Percentiles rank a stretch among this genome's conserved stretches.
phyloP scores from a whole-genome alignment of 2,888 invertebrate genomes.

The Yponomeuta plumbellus region DNA sequence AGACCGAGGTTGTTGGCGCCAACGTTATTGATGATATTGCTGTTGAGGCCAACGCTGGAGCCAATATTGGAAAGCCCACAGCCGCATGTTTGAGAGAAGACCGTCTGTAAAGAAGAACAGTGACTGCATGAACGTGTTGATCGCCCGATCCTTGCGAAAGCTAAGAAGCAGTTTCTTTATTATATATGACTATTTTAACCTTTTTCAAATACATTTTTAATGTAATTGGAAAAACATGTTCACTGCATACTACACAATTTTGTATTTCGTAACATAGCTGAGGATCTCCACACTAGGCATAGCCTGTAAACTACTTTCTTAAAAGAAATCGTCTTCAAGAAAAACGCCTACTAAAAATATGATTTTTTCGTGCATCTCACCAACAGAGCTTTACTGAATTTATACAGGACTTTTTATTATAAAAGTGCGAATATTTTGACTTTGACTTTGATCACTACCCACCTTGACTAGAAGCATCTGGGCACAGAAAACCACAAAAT shows the following conservation, averaged over 20 bases:
- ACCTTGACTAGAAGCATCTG: constrained; percentile 26
- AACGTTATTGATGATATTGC: background rate
- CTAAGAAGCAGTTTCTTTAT: background rate
- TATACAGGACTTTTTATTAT: background rate
- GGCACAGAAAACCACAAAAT: constrained; percentile 22
- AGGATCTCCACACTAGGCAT: no score
- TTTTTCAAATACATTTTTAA: no score
- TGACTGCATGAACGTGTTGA: background rate
- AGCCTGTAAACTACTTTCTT: background rate
- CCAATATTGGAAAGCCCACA: background rate
- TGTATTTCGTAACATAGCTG: no score
- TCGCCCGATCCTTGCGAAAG: background rate
- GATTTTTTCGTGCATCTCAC: background rate
- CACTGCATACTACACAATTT: no score
- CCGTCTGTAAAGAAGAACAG: background rate
- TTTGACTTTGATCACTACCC: constrained; percentile 1
- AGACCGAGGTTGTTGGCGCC: background rate
- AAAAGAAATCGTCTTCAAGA: background rate
- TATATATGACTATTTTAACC: background rate
- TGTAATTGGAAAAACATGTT: no score
- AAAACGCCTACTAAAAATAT: background rate
- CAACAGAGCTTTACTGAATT: no score
- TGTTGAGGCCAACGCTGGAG: background rate
- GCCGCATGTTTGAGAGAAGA: background rate
- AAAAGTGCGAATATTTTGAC: background rate